Evolutionary conservation across 2,888 invertebrate genomes (phyloP).

Genomic region (Tuberolachnus salignus): DNA sequence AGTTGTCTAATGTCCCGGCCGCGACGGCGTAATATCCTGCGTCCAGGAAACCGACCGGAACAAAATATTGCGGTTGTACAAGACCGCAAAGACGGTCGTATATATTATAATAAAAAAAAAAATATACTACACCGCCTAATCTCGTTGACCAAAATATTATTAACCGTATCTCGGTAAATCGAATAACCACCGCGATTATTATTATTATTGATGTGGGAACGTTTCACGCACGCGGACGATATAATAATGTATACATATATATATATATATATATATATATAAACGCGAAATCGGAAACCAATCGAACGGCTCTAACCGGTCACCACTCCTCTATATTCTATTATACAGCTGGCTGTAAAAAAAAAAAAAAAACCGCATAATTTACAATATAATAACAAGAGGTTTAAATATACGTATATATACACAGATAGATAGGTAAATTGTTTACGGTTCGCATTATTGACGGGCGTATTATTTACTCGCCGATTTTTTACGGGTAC

Average conservation of each 20-base stretch:
- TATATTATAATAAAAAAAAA: no score
- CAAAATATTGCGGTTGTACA: no score
- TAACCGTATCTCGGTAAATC: conserved; percentile 13
- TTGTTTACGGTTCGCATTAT: neutral
- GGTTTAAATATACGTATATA: no score
- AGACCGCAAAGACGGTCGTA: neutral
- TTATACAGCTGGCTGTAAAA: neutral
- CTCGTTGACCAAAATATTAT: conserved; percentile 24
- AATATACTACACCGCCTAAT: no score
- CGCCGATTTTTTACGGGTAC: no score
- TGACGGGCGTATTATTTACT: conserved; percentile 9
- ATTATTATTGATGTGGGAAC: neutral
- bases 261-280: neutral
- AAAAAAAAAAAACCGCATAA: neutral
- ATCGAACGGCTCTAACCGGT: conserved; percentile 40
- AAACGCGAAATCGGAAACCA: conserved; percentile 34
- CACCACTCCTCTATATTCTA: conserved; percentile 28
- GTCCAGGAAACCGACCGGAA: no score
- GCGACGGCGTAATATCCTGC: no score
- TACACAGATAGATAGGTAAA: neutral
- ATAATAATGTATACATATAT: no score
- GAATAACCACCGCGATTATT: conserved; percentile 31
- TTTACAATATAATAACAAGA: neutral
- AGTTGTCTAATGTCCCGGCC: no score
- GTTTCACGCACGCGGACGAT: conserved; percentile 4